Evolutionary conservation across 2,113 vertebrate genomes (phyloP).

Genomic region (Numida meleagris): DNA sequence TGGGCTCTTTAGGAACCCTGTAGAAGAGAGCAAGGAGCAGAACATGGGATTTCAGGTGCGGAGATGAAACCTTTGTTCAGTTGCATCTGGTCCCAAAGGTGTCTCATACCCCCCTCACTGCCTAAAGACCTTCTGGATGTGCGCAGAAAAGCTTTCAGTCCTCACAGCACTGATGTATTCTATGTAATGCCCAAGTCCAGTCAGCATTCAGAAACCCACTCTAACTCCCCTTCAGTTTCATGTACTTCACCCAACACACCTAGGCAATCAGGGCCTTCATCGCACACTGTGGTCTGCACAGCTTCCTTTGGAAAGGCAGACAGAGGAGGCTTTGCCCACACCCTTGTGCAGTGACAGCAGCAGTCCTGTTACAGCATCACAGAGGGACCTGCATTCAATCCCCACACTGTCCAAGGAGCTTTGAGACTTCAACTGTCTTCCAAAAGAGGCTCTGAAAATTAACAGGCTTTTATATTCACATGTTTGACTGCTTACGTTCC

Average conservation of each 20-base stretch:
- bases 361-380: neutral
- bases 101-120: neutral
- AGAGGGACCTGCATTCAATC: neutral
- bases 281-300: neutral
- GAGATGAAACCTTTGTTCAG: neutral
- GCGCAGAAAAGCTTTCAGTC: neutral
- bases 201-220: constrained; percentile 47
- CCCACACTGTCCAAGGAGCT: neutral
- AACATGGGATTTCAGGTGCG: neutral
- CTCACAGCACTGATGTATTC: neutral
- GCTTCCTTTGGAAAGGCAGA: constrained; percentile 14
- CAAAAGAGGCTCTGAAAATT: neutral
- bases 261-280: neutral
- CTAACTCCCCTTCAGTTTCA: constrained; percentile 13
- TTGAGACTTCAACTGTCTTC: neutral
- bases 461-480: neutral
- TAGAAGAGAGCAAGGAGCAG: neutral
- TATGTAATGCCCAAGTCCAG: neutral
- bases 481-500: neutral
- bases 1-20: neutral
- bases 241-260: constrained; percentile 43
- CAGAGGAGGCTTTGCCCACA: neutral
- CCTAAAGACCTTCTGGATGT: neutral
- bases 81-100: neutral
- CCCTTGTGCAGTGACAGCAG: neutral